phyloP scores from a whole-genome alignment of 2,113 vertebrate species.

The Trematomus loennbergii region DNA sequence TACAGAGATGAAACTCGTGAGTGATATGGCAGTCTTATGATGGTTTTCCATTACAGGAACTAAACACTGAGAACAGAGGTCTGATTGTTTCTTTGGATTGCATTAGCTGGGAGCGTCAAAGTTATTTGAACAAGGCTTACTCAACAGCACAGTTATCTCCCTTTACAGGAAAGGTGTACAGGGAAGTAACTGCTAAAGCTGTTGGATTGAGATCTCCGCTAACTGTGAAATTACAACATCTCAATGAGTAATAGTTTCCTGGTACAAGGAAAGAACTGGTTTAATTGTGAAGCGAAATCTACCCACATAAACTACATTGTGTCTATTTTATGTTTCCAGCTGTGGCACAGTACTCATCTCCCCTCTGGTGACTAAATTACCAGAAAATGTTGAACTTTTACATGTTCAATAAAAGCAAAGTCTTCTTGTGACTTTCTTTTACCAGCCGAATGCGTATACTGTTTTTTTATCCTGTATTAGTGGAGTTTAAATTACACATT shows the following conservation, averaged over 20 bases:
- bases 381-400: too few relatives aligned
- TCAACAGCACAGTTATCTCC: not conserved
- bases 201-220: not conserved
- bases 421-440: too few relatives aligned
- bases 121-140: not conserved
- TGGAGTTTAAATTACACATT: too few relatives aligned
- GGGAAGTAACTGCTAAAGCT: not conserved
- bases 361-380: not conserved
- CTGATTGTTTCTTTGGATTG: not conserved
- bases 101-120: not conserved
- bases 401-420: too few relatives aligned
- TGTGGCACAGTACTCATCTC: not conserved
- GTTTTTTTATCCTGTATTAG: too few relatives aligned
- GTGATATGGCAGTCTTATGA: not conserved
- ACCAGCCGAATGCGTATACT: too few relatives aligned
- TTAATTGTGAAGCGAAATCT: not conserved
- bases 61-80: not conserved
- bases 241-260: not conserved
- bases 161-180: not conserved
- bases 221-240: too few relatives aligned
- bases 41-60: slow-evolving; percentile 3
- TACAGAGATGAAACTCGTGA: not conserved
- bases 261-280: not conserved
- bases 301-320: not conserved
- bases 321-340: not conserved